phyloP scores from a whole-genome alignment of 2,113 vertebrate genomes.

The Ramphastos sulfuratus region DNA sequence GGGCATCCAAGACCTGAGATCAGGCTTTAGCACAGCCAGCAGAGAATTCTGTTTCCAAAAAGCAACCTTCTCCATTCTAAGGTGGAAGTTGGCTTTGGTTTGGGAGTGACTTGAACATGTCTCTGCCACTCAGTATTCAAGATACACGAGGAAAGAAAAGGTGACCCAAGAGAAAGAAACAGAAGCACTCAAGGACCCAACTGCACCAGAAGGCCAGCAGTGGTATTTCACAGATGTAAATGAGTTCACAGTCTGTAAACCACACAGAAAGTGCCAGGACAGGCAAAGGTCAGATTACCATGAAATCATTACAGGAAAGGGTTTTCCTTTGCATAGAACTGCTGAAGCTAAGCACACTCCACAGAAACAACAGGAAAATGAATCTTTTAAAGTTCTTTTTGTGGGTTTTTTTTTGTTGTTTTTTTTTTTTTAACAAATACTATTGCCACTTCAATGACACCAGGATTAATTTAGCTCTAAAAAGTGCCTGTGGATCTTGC shows the following conservation, averaged over 20 bases:
- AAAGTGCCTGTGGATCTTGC: neutral
- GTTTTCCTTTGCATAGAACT: neutral
- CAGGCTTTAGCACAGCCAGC: neutral
- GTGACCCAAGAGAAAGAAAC: neutral
- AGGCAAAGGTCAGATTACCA: slow-evolving; percentile 50
- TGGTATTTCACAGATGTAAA: slow-evolving; percentile 13
- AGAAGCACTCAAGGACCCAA: neutral
- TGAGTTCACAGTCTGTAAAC: slow-evolving; percentile 8
- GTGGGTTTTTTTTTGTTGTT: no score
- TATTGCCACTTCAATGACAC: slow-evolving; percentile 31
- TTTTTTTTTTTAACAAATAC: slow-evolving; percentile 16
- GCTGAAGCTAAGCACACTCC: slow-evolving; percentile 9
- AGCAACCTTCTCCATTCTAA: neutral
- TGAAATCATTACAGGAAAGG: slow-evolving; percentile 24
- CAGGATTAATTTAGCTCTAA: slow-evolving; percentile 16
- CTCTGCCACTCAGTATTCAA: neutral
- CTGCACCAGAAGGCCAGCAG: neutral
- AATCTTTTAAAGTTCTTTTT: slow-evolving; percentile 34
- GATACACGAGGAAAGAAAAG: neutral
- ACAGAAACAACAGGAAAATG: slow-evolving; percentile 38
- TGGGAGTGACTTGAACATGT: neutral
- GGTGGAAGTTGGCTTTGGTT: neutral
- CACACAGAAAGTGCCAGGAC: neutral
- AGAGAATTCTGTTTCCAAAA: neutral
- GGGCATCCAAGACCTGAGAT: neutral